Conservation (phyloP, 1,140 invertebrate species). For the Rhagoletis pomonella region DNA sequence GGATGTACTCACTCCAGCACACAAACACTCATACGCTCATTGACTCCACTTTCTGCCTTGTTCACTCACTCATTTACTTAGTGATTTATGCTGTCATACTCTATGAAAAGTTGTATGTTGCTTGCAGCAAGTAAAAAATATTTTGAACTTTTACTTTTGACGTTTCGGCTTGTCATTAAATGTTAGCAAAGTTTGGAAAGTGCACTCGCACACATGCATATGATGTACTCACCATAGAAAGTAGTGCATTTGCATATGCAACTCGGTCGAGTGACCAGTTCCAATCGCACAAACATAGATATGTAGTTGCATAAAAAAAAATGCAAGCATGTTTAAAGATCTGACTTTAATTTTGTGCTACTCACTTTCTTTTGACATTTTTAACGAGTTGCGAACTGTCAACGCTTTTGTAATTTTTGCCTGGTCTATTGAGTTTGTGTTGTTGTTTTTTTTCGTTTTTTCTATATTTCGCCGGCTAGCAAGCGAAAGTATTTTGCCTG, state of each 20-base stretch:
- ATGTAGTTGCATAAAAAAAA: neutral
- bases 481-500: neutral
- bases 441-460: no score
- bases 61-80: constrained; percentile 5
- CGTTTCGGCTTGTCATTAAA: constrained; percentile 39
- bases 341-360: neutral
- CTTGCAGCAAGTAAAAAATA: neutral
- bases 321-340: no score
- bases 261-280: neutral
- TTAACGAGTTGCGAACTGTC: constrained; percentile 30
- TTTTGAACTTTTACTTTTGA: constrained; percentile 47
- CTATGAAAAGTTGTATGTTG: neutral
- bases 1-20: neutral
- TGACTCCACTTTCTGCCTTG: neutral
- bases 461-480: no score
- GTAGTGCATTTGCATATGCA: constrained; percentile 4
- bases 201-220: neutral
- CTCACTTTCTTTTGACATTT: constrained; percentile 37
- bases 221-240: neutral
- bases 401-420: neutral
- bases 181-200: constrained; percentile 40
- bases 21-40: neutral
- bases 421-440: no score
- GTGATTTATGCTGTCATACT: neutral
- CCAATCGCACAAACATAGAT: neutral